Evolutionary conservation across 2,797 vertebrate species (phyloP).

Genomic region (Acrossocheilus wenchowensis): DNA sequence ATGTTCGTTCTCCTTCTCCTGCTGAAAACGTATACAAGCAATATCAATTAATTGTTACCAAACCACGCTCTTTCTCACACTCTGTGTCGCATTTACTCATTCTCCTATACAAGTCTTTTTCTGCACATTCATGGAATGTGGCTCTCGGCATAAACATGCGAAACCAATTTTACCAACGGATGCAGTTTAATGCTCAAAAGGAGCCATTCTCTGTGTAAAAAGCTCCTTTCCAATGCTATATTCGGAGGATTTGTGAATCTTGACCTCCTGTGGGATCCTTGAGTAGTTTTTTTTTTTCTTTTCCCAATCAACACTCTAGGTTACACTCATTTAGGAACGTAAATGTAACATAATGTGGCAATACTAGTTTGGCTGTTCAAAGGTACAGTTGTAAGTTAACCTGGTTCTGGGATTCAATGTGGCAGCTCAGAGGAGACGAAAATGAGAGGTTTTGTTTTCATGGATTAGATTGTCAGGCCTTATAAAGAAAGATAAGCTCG

Average conservation of each 20-base stretch:
- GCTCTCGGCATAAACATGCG: constrained; percentile 35
- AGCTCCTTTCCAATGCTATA: background rate
- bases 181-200: constrained; percentile 33
- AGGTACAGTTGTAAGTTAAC: constrained; percentile 52
- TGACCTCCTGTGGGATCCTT: constrained; percentile 8
- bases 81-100: constrained; percentile 30
- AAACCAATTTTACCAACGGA: constrained; percentile 10
- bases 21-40: constrained; percentile 44
- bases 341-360: constrained; percentile 19
- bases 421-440: constrained; percentile 50
- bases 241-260: background rate
- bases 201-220: constrained; percentile 5
- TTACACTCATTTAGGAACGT: background rate
- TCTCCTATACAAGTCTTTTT: constrained; percentile 31
- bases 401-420: constrained; percentile 53
- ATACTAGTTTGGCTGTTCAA: constrained; percentile 43
- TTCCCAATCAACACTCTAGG: background rate
- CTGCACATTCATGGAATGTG: constrained; percentile 11
- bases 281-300: background rate
- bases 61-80: constrained; percentile 28
- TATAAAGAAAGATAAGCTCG: constrained; percentile 62
- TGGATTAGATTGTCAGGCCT: constrained; percentile 62
- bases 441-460: constrained; percentile 63
- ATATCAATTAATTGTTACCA: constrained; percentile 45
- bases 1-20: constrained; percentile 30